Conservation (phyloP, 2,113 vertebrate genomes). For the Neolamprologus modestus region DNA sequence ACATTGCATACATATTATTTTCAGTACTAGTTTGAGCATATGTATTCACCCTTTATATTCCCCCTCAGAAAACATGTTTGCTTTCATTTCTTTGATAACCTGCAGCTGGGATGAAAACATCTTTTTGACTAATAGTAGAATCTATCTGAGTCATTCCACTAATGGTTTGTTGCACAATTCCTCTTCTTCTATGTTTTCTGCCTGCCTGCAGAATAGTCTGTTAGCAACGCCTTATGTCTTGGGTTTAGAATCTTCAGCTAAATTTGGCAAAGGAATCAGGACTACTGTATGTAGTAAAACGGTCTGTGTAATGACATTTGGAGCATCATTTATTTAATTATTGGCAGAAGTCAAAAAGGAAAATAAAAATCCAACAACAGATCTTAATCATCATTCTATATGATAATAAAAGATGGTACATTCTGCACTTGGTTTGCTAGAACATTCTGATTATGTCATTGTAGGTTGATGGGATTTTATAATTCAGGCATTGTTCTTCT, state of each 20-base stretch:
- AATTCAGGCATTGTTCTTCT: neutral
- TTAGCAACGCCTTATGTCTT: constrained; percentile 42
- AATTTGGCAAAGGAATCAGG: constrained; percentile 35
- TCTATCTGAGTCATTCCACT: constrained; percentile 10
- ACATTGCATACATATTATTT: neutral
- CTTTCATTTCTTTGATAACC: neutral
- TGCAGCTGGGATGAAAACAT: neutral
- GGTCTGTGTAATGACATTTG: constrained; percentile 45
- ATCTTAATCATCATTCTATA: constrained; percentile 6
- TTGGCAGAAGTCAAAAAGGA: constrained; percentile 2
- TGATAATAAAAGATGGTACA: neutral
- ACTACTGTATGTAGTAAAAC: constrained; percentile 35
- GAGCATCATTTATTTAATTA: constrained; percentile 33
- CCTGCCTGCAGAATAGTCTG: constrained; percentile 19
- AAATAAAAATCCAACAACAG: constrained; percentile 7
- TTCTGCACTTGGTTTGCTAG: neutral
- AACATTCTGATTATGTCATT: neutral
- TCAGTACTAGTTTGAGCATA: neutral
- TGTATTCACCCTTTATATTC: neutral
- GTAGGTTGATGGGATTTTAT: neutral
- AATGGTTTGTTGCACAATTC: neutral
- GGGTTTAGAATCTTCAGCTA: constrained; percentile 38
- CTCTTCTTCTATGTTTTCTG: constrained; percentile 6
- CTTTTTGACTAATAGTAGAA: constrained; percentile 3
- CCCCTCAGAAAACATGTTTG: neutral